Conservation (phyloP, 2,888 invertebrate species). For the Yponomeuta evonymella region DNA sequence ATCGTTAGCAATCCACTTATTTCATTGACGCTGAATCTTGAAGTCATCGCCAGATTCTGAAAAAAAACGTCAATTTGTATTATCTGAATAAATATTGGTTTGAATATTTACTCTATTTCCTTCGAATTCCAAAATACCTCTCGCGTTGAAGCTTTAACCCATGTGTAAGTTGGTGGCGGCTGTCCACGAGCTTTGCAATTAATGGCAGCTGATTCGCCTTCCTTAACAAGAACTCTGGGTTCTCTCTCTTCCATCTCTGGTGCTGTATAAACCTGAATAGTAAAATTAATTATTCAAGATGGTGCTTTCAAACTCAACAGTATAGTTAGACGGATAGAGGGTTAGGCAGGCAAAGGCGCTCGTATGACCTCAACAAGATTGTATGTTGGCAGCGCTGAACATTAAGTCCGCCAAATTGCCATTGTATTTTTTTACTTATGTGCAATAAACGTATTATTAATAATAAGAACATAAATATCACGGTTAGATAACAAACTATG, state of each 20-base stretch:
- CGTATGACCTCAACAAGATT: too few species aligned
- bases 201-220: slow-evolving; percentile 86
- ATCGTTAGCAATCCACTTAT: slow-evolving; percentile 84
- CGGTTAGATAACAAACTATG: too few species aligned
- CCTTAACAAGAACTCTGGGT: slow-evolving; percentile 80
- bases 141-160: slow-evolving; percentile 86
- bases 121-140: slow-evolving; percentile 45
- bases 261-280: slow-evolving; percentile 80
- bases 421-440: too few species aligned
- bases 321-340: too few species aligned
- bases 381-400: too few species aligned
- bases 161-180: slow-evolving; percentile 87
- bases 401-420: too few species aligned
- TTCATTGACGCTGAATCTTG: slow-evolving; percentile 80
- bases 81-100: background rate
- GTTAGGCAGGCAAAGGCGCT: too few species aligned
- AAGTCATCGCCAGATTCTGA: slow-evolving; percentile 80
- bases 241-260: slow-evolving; percentile 82
- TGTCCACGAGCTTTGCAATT: slow-evolving; percentile 88
- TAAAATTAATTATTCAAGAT: background rate
- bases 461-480: too few species aligned
- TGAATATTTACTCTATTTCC: background rate
- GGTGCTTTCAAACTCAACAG: background rate
- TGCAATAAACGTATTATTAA: too few species aligned
- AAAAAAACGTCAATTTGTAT: slow-evolving; percentile 23